Conservation (phyloP, 37 sponge, comb jelly and placozoan species). For the Theonella swinhoei region DNA sequence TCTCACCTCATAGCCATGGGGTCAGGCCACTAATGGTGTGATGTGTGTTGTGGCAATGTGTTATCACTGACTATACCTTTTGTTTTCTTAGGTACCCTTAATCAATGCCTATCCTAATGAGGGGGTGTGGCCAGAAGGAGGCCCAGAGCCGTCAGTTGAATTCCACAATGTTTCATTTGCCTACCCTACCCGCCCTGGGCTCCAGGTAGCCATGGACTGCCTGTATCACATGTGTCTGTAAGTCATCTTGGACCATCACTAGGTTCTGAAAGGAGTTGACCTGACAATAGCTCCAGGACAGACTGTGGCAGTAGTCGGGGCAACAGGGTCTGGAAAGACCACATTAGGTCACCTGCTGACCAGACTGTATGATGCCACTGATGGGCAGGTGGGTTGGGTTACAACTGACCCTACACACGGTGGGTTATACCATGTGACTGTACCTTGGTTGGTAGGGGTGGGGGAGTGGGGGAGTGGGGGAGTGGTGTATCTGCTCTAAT, state of each 20-base stretch:
- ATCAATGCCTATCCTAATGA: no score
- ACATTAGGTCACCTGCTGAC: slow-evolving; percentile 55
- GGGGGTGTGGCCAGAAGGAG: slow-evolving; percentile 33
- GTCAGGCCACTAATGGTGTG: no score
- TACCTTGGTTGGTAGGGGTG: neutral
- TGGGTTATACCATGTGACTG: neutral
- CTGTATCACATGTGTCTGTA: neutral
- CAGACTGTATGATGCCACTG: slow-evolving; percentile 48
- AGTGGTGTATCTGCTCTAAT: neutral
- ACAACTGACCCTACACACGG: neutral
- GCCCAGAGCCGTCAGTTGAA: slow-evolving; percentile 13
- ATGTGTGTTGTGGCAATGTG: no score
- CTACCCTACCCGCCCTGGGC: slow-evolving; percentile 59
- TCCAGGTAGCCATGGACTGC: neutral
- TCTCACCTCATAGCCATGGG: no score
- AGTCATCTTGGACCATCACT: neutral
- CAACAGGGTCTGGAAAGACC: slow-evolving; percentile 72
- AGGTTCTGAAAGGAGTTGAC: slow-evolving; percentile 53
- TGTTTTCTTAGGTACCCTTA: no score
- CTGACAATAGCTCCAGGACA: slow-evolving; percentile 45
- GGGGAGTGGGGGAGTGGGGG: no score
- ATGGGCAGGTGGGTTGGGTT: slow-evolving; percentile 37
- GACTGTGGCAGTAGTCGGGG: slow-evolving; percentile 69
- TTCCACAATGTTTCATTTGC: slow-evolving; percentile 58
- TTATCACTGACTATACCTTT: no score